Evolutionary conservation across 2,888 invertebrate genomes (phyloP), one percentile per base, ranked within the genome.

Genomic region (Oscheius sp.): DNA sequence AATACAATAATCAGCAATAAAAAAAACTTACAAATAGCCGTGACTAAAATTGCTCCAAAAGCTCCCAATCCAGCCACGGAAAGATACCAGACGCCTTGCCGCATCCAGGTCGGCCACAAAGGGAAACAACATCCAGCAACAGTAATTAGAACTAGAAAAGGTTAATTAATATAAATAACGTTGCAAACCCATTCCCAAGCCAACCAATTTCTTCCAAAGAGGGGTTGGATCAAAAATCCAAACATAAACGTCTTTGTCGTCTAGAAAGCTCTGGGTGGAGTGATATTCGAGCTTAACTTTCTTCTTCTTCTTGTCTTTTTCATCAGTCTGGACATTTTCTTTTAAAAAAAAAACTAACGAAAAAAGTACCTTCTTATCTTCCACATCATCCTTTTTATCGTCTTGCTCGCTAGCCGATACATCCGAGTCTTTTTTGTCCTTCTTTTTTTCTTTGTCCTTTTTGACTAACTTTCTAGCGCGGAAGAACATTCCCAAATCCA

Each of bases 281-380:
- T 96, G 96, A 94, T 96, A 96, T 87, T 96, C 95, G n/a, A 98
- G 89, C 48, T 95, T 92, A 65, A 97, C 92, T 90, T 95, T 95
- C 84, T 85, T 84, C 74, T 81, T 82, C 65, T 82, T 82, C 73
- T 82, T 80, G 52, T 73, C 70, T 31, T 76, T 82, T 33, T 78
- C 84, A 50, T 83, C 78, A 20, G 31, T 15, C 76, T 82, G 15
- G 39, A 74, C 52, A 37, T 17, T 17, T 45, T 48, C 29, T 29
- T 20, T 46, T 25, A 50, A 25, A 50, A 17, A n/a, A 1, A 3
- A 31, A 55, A 55, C 25, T 17, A 20, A 15, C 20, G 4, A 46
- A 48, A 37, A 50, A 50, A 15, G 20, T 27, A 33, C 58, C 80
- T 17, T 79, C 78, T 80, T 77, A n/a, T 75, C 79, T 27, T 82